These are phyloP conservation scores for Acropora tenuis DNA, from an alignment of 64 coral and sea anemone genomes.

Conservation along the genomic window DNA sequence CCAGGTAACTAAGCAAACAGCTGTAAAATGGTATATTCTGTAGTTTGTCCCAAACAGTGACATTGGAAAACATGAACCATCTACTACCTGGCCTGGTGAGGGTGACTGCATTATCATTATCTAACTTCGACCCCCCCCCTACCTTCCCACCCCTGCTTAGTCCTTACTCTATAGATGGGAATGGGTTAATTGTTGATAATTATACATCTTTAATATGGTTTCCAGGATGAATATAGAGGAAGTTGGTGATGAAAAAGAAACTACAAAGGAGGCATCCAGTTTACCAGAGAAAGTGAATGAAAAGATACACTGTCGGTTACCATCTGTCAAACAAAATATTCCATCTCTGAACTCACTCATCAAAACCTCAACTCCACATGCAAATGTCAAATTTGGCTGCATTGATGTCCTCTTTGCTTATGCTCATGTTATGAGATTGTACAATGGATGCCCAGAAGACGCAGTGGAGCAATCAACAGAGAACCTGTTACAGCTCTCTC, in stretches of 20 bases:
- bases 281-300: not conserved
- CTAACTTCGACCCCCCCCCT: too few species aligned
- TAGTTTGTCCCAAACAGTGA: too few species aligned
- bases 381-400: slow-evolving; percentile 63
- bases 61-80: too few species aligned
- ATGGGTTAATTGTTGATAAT: not conserved
- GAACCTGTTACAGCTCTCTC: slow-evolving; percentile 70
- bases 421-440: slow-evolving; percentile 82
- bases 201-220: not conserved
- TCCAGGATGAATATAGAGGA: slow-evolving; percentile 31
- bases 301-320: not conserved
- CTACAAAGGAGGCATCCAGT: not conserved
- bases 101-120: too few species aligned
- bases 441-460: slow-evolving; percentile 85
- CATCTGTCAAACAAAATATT: slow-evolving; percentile 65
- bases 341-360: slow-evolving; percentile 58
- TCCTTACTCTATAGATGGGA: too few species aligned
- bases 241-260: not conserved
- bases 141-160: too few species aligned
- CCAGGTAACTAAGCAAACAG: too few species aligned
- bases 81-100: too few species aligned
- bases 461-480: slow-evolving; percentile 63
- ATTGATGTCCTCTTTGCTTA: slow-evolving; percentile 87
- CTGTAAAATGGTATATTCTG: too few species aligned
- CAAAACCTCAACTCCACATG: slow-evolving; percentile 63